A percentile compares a stretch with the other conserved stretches of the same genome.
These are phyloP conservation scores for Megastigmus dorsalis DNA, from an alignment of 2,888 invertebrate genomes.

Conservation along the genomic window DNA sequence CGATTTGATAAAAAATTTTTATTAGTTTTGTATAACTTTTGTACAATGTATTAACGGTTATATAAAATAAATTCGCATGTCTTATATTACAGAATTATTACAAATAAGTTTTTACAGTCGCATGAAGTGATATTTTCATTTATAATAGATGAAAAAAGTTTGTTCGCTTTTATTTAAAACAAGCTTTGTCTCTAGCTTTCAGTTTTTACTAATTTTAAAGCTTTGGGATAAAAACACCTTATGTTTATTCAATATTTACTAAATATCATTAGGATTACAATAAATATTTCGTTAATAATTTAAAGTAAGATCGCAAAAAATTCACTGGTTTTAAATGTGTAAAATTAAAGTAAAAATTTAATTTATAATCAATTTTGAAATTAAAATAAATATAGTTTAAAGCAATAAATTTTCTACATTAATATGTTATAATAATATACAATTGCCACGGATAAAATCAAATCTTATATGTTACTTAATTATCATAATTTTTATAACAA, in stretches of 20 bases:
- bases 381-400: no score
- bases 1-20: conserved; percentile 22
- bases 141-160: not conserved
- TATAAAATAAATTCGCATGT: conserved; percentile 15
- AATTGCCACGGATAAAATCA: not conserved
- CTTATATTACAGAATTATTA: conserved; percentile 8
- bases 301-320: conserved; percentile 7
- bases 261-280: conserved; percentile 7
- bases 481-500: no score
- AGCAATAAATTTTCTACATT: no score
- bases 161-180: not conserved
- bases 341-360: not conserved
- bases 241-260: not conserved
- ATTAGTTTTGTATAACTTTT: conserved; percentile 11
- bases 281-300: not conserved
- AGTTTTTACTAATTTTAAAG: not conserved
- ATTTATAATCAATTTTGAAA: no score
- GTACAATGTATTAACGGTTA: conserved; percentile 7
- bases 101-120: not conserved
- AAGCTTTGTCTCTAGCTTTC: no score
- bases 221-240: not conserved
- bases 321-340: not conserved
- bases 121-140: not conserved
- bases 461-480: not conserved
- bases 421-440: no score